Conservation (phyloP, 92 coral and sea anemone species). For the Montipora capitata region DNA sequence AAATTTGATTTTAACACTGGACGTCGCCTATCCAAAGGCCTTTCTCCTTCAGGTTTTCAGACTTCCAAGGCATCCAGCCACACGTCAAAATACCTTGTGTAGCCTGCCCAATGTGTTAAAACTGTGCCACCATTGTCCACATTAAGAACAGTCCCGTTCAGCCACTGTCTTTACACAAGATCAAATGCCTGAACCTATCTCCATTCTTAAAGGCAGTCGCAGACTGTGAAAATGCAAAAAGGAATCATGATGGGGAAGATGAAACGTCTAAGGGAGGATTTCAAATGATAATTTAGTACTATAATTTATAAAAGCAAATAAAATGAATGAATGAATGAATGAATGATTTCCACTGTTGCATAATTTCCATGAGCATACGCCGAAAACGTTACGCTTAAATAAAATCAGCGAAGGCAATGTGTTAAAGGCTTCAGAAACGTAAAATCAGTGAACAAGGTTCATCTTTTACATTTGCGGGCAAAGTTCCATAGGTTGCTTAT, state of each 20-base stretch:
- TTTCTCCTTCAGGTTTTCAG: constrained; percentile 14
- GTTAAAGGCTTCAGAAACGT: not conserved
- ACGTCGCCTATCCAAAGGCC: constrained; percentile 24
- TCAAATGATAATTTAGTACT: too few relatives aligned
- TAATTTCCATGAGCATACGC: too few relatives aligned
- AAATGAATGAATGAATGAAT: too few relatives aligned
- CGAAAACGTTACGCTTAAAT: not conserved
- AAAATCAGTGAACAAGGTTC: not conserved
- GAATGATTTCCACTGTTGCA: not conserved
- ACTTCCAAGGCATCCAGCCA: constrained; percentile 24
- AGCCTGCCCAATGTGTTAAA: constrained; percentile 13
- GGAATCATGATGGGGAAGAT: constrained; percentile 6
- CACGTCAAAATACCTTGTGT: constrained; percentile 2
- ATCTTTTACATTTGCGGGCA: not conserved
- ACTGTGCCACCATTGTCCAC: not conserved
- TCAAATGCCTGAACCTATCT: constrained; percentile 34
- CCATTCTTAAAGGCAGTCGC: constrained; percentile 14
- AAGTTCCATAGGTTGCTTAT: not conserved
- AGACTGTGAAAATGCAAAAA: constrained; percentile 17
- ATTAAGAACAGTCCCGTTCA: not conserved
- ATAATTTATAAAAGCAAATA: too few relatives aligned
- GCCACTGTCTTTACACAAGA: constrained; percentile 26
- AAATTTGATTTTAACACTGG: constrained; percentile 25
- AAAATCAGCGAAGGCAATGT: not conserved
- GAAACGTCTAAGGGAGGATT: not conserved